Base-by-base conservation (phyloP, 2,113 vertebrate genomes). In the Speoplatyrhinus poulsoni region DNA sequence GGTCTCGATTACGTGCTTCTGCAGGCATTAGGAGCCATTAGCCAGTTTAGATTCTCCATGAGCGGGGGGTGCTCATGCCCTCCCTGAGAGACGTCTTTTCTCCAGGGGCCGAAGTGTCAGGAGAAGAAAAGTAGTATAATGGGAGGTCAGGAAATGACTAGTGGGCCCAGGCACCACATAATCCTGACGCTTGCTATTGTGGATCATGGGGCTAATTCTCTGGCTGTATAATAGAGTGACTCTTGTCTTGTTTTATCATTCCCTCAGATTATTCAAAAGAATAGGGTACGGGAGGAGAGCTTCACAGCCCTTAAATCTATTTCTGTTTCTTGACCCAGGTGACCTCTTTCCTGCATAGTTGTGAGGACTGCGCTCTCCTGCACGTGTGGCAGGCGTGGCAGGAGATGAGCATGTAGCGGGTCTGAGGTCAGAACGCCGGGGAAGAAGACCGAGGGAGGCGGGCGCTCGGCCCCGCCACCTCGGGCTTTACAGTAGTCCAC, bases 21-120 rank as follows among this genome's bases (percentile, higher is more conserved):
- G 82, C 79, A 88, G 85, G 81, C 82, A 92, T 92, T 90, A 91
- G 82, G 73, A 62, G 70, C 87, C 84, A 89, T 91, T 89, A 89
- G 86, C 82, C 82, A 76, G 80, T 80, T 83, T 79, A 56, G 68
- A 71, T 76, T 72, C 70, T 74, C 72, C 62, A 5, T 17, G 10
- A 56, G 77, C 81, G 75, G 26, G 26, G 26, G 2, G 77, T 41
- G 6, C 48, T 75, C 69, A 62, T 55, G 1, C 50, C 63, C 74
- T 81, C 76, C 76, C 84, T 75, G 69, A 70, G 85, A 84, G 80
- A 81, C 49, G 0, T 70, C 68, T 11, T 75, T 55, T 89, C 83
- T 66, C 83, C 74, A 62, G 87, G 85, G 82, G 85, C 67, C 72
- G 65, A 76, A 62, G 63, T 75, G 85, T 88, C 84, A 79, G 70